Percentiles rank a stretch among this genome's conserved stretches.
These are phyloP conservation scores for Hormiphora californensis DNA, from an alignment of 37 sponge, comb jelly and placozoan genomes.

Conservation along the genomic window DNA sequence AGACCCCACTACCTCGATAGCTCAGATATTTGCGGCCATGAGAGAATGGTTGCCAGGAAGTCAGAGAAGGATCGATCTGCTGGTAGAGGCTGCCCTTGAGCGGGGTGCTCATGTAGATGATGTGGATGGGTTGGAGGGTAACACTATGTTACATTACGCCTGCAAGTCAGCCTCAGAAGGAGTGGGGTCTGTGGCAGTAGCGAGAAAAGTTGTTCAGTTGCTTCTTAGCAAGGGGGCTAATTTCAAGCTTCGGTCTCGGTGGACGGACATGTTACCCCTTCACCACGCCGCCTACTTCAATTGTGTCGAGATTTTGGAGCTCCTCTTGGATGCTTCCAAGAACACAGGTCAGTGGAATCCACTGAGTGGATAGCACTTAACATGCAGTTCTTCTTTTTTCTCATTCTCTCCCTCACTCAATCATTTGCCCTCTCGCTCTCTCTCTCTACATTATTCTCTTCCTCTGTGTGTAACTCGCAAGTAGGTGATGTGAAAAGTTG, in stretches of 20 bases:
- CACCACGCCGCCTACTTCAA: slow-evolving; percentile 95
- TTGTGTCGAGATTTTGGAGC: slow-evolving; percentile 59
- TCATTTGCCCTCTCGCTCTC: no score
- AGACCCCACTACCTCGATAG: slow-evolving; percentile 76
- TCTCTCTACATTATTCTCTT: no score
- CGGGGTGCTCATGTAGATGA: slow-evolving; percentile 64
- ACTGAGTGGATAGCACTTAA: background rate
- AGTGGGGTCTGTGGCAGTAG: slow-evolving; percentile 31
- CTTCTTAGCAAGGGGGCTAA: slow-evolving; percentile 71
- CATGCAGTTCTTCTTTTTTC: background rate
- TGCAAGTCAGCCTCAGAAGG: slow-evolving; percentile 75
- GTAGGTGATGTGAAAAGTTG: no score
- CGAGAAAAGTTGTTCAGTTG: background rate
- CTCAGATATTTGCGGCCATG: slow-evolving; percentile 95
- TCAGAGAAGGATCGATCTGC: slow-evolving; percentile 73
- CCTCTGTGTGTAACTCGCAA: no score
- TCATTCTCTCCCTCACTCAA: no score
- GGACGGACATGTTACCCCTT: slow-evolving; percentile 91
- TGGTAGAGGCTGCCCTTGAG: slow-evolving; percentile 72
- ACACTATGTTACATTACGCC: slow-evolving; percentile 86
- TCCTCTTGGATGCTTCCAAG: slow-evolving; percentile 59
- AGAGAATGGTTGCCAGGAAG: slow-evolving; percentile 90
- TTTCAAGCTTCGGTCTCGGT: slow-evolving; percentile 64
- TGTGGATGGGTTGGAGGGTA: slow-evolving; percentile 84
- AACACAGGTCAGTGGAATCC: slow-evolving; percentile 7